Percentiles rank a stretch among this genome's conserved stretches.
Conservation (phyloP, 2,113 vertebrate genomes). For the Alaudala cheleensis region DNA sequence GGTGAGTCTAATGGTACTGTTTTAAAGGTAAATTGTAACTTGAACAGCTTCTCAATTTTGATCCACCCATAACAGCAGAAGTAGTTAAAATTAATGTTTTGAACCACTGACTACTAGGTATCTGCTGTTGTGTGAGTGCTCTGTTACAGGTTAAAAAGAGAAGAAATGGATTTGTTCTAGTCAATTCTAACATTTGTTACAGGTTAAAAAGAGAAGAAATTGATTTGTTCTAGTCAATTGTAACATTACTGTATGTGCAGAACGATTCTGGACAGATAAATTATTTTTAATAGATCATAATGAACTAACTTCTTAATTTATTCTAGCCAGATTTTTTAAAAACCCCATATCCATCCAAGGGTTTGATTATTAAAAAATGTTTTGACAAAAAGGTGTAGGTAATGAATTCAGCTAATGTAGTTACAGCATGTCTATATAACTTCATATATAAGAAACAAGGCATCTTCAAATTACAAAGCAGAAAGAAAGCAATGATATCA, state of each 20-base stretch:
- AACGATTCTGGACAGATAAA: neutral
- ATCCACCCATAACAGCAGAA: neutral
- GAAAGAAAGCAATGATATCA: neutral
- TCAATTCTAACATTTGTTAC: neutral
- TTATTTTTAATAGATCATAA: neutral
- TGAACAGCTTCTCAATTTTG: neutral
- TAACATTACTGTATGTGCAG: neutral
- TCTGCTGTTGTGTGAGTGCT: neutral
- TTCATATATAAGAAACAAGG: neutral
- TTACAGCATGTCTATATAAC: neutral
- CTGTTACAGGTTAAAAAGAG: neutral
- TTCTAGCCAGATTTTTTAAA: neutral
- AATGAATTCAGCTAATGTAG: neutral
- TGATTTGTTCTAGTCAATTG: neutral
- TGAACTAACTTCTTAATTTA: neutral
- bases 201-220: neutral
- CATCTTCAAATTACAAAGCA: neutral
- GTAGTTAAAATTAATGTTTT: neutral
- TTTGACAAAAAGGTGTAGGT: neutral
- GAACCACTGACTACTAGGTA: neutral
- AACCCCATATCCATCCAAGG: fast-evolving
- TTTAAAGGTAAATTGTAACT: neutral
- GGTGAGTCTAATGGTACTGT: neutral
- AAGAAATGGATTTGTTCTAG: neutral
- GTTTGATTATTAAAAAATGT: neutral